Evolutionary conservation across 30 jellyfish, hydroid and myxozoan genomes (phyloP).

Genomic region (Cassiopea andromeda): DNA sequence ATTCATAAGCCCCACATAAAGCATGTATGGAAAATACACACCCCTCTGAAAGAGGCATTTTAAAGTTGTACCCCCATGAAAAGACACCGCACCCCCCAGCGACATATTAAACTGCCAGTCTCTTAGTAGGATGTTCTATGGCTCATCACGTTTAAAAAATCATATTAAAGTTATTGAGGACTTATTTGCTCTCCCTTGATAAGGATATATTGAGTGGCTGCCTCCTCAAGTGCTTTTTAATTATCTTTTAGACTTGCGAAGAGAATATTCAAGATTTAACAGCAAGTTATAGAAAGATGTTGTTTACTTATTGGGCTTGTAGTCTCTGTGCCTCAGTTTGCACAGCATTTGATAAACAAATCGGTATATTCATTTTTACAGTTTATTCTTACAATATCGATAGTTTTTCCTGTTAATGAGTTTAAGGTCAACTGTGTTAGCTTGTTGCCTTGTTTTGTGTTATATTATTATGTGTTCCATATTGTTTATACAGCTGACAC

Average conservation of each 20-base stretch:
- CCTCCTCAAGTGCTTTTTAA: background rate
- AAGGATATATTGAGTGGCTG: background rate
- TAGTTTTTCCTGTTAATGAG: background rate
- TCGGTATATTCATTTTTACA: constrained; percentile 13
- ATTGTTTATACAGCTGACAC: too few relatives aligned
- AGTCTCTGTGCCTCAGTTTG: constrained; percentile 49
- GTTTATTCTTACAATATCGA: background rate
- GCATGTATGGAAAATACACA: too few relatives aligned
- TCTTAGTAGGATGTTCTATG: too few relatives aligned
- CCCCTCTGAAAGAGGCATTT: too few relatives aligned
- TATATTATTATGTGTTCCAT: too few relatives aligned
- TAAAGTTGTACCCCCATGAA: too few relatives aligned
- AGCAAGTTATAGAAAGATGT: constrained; percentile 10
- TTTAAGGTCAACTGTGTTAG: background rate
- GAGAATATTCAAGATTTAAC: constrained; percentile 17
- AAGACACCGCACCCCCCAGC: too few relatives aligned
- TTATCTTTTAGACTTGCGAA: constrained; percentile 50
- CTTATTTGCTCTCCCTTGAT: background rate
- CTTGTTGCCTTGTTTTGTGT: background rate
- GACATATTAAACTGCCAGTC: too few relatives aligned
- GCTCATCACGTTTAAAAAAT: too few relatives aligned
- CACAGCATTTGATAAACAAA: constrained; percentile 17
- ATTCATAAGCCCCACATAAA: too few relatives aligned
- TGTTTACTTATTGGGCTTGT: constrained; percentile 52
- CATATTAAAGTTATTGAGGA: too few relatives aligned